Conservation (phyloP, 2,888 invertebrate species). For the Drosophila gaucha region DNA sequence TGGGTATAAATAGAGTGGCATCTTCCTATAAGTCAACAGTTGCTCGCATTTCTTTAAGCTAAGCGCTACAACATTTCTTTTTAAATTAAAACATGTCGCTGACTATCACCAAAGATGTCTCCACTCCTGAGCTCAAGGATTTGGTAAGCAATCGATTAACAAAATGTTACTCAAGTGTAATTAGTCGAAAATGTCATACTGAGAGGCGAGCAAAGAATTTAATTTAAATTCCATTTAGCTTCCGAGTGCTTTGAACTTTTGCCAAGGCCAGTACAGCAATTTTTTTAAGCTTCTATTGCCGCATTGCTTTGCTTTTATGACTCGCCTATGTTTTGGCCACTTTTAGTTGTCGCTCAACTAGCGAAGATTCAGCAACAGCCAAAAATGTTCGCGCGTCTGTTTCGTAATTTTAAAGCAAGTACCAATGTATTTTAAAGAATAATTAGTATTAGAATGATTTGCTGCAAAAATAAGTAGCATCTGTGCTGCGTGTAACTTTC, state of each 20-base stretch:
- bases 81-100: conserved; percentile 70
- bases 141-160: conserved; percentile 69
- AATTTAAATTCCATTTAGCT: conserved; percentile 29
- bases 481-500: conserved; percentile 28
- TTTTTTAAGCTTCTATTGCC: conserved; percentile 44
- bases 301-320: conserved; percentile 18
- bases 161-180: conserved; percentile 9
- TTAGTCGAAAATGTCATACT: background rate
- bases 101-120: conserved; percentile 72
- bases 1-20: conserved; percentile 43
- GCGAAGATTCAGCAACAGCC: conserved; percentile 41
- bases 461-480: background rate
- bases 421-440: conserved; percentile 9
- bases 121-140: conserved; percentile 78
- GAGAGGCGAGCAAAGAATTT: background rate
- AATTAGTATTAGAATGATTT: background rate
- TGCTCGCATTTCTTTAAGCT: conserved; percentile 48
- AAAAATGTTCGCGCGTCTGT: conserved; percentile 76
- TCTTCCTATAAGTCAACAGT: conserved; percentile 34
- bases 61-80: conserved; percentile 24
- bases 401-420: conserved; percentile 80
- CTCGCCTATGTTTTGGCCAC: conserved; percentile 56
- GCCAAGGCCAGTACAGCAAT: conserved; percentile 55
- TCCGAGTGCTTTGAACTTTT: conserved; percentile 62
- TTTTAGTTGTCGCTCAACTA: conserved; percentile 62